Evolutionary conservation across 2,797 vertebrate genomes (phyloP).

Genomic region (Lepidocolaptes lacrymiger): DNA sequence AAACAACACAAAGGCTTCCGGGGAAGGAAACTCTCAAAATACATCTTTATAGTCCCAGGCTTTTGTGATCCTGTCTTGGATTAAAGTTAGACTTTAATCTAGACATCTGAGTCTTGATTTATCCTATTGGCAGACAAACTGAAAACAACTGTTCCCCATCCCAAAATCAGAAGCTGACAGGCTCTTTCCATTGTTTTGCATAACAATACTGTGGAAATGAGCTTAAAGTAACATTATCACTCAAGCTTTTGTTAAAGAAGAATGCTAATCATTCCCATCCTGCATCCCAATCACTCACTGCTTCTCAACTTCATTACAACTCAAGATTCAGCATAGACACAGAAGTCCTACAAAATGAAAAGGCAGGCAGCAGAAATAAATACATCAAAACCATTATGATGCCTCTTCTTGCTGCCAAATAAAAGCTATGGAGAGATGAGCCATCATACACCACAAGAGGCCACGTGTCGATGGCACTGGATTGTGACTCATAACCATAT

Average conservation of each 20-base stretch:
- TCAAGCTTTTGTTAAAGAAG: constrained; percentile 43
- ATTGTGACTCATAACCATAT: not conserved
- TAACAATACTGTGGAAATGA: constrained; percentile 53
- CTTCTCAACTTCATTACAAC: constrained; percentile 38
- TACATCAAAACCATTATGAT: not conserved
- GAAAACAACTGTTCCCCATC: not conserved
- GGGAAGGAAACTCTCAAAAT: not conserved
- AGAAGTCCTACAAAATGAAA: not conserved
- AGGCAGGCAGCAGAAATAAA: constrained; percentile 4
- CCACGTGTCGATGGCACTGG: not conserved
- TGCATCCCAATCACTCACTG: constrained; percentile 23
- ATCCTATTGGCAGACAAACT: not conserved
- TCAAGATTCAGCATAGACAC: not conserved
- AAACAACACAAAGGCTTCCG: not conserved
- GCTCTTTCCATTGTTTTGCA: constrained; percentile 5
- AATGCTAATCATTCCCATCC: constrained; percentile 23
- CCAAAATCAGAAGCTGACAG: not conserved
- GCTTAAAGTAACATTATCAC: constrained; percentile 20
- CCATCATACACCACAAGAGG: not conserved
- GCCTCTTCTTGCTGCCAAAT: not conserved
- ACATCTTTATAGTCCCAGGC: not conserved
- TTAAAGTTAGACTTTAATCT: constrained; percentile 7
- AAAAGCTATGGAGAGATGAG: not conserved
- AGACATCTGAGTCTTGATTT: not conserved
- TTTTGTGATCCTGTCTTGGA: not conserved